These are phyloP conservation scores for Cebidichthys violaceus DNA, from an alignment of 2,113 vertebrate genomes.

Conservation along the genomic window DNA sequence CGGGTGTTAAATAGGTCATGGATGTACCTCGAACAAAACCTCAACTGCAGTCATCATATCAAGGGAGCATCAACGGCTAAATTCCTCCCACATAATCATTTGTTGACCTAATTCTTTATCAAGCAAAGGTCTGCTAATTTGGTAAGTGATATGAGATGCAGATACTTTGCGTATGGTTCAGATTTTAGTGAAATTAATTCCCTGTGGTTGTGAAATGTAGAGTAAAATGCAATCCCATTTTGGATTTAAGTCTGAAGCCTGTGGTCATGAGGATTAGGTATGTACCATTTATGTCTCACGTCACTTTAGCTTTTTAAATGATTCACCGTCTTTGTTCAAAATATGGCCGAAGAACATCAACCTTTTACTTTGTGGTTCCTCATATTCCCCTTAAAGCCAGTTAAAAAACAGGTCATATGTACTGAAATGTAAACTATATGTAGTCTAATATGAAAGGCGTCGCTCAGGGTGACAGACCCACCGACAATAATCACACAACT, in stretches of 20 bases:
- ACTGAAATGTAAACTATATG: no score
- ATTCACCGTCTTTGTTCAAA: slow-evolving; percentile 3
- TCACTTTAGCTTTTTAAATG: background rate
- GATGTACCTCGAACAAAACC: background rate
- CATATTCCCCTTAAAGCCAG: background rate
- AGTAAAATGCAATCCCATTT: slow-evolving; percentile 26
- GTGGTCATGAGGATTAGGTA: slow-evolving; percentile 23
- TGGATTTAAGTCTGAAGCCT: slow-evolving; percentile 24
- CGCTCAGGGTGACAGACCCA: background rate
- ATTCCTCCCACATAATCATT: slow-evolving; percentile 12
- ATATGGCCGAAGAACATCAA: background rate
- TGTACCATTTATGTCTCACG: slow-evolving; percentile 22
- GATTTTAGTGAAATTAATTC: slow-evolving; percentile 19
- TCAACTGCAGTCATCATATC: background rate
- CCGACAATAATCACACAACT: background rate
- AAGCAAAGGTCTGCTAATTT: slow-evolving; percentile 8
- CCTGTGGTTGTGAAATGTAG: slow-evolving; percentile 5
- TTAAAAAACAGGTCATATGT: background rate
- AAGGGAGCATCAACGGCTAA: background rate
- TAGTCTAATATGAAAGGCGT: background rate
- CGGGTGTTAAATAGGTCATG: slow-evolving; percentile 21
- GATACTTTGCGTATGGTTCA: background rate
- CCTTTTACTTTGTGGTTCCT: background rate
- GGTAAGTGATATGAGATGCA: slow-evolving; percentile 2
- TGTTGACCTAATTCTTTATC: slow-evolving; percentile 25